Evolutionary conservation across 2,888 invertebrate species (phyloP), one percentile per base, ranked within the genome.

Genomic region (Cinara cedri): DNA sequence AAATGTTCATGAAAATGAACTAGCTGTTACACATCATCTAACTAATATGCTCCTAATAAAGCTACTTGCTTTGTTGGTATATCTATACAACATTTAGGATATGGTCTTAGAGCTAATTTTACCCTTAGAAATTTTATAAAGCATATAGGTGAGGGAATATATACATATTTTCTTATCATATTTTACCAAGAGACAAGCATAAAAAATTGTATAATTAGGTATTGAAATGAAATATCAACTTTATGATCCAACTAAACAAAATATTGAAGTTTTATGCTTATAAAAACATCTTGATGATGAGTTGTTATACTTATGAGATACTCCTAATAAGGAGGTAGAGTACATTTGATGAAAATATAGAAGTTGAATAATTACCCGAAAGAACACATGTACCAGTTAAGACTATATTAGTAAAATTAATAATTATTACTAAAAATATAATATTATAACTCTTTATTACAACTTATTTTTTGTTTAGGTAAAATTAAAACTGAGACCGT

Each of bases 201-300:
- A n/a, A n/a, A n/a, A n/a, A n/a, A 72, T 2, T 19, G 57, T 44
- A 62, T 80, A 34, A 74, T 82, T 85, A 86, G 88, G 88, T 80
- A 84, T 91, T 68, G 92, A 92, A 87, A 88, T 93, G 83, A 86
- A 88, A 83, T 98, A 93, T 87, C 92, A 97, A 81, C 87, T 98
- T 84, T 99, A 99, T 85, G 97, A 96, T 86, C 98, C 99, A 16
- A 91, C 93, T 0, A 90, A 99, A 82, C 92, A 92, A 83, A 92
- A 90, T 84, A 92, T 99, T 51, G 95, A 97, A 87, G 94, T 98
- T 1, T 86, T 99, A 16, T 90, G 92, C 49, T 88, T 99, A 51
- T 98, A 99, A 86, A 97, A 95, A 85, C 89, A 98, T 72, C 87
- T 98, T 24, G 99, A 99, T 86, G 91, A 93, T 42, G 91, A 94